Conservation (phyloP, 2,797 vertebrate genomes). For the Coendou prehensilis region DNA sequence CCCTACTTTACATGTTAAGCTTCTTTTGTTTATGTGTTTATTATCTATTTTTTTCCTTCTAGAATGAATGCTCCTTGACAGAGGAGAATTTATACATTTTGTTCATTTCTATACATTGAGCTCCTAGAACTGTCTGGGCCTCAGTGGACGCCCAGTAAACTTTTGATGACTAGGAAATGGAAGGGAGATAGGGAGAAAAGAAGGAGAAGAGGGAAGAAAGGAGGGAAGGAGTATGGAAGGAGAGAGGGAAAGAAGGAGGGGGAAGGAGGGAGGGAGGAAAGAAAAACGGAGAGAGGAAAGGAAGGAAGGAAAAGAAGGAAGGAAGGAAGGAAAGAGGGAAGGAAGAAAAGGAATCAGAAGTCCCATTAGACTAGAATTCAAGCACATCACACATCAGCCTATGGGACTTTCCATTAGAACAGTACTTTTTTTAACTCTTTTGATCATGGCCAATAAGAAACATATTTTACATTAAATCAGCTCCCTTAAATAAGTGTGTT, state of each 20-base stretch:
- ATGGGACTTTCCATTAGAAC: neutral
- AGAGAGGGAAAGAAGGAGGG: neutral
- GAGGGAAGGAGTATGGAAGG: fast-evolving
- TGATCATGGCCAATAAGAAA: neutral
- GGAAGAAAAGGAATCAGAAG: neutral
- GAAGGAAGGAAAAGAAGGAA: fast-evolving
- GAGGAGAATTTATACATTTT: neutral
- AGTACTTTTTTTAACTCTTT: constrained; percentile 30
- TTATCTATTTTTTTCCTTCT: neutral
- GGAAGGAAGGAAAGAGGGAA: fast-evolving
- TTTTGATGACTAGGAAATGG: neutral
- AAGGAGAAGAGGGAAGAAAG: neutral
- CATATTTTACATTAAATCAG: neutral
- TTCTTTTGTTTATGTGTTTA: neutral
- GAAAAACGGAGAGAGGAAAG: fast-evolving
- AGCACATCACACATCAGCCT: neutral
- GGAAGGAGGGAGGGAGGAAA: fast-evolving
- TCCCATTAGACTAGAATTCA: neutral
- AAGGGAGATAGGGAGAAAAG: neutral
- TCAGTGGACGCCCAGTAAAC: neutral
- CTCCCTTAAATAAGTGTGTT: neutral
- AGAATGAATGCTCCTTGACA: neutral
- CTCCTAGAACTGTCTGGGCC: neutral
- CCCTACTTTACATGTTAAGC: neutral
- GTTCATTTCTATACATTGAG: neutral